Percentiles rank a stretch among this genome's conserved stretches.
Conservation (phyloP, 2,797 vertebrate genomes). For the Cryptoprocta ferox region DNA sequence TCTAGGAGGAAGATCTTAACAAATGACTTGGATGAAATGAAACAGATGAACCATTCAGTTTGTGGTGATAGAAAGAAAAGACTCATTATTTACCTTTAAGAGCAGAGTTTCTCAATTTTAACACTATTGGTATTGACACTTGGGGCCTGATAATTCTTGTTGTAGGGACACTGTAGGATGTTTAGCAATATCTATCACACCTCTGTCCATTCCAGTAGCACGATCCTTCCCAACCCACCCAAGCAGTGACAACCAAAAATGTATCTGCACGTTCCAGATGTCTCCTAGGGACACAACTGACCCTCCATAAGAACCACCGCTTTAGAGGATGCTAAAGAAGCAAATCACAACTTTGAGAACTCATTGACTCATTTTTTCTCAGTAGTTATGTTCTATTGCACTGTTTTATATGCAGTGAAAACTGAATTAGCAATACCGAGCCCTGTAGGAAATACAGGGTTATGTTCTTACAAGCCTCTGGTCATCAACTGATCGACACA, state of each 20-base stretch:
- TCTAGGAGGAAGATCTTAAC: not conserved
- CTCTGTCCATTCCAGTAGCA: not conserved
- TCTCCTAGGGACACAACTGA: not conserved
- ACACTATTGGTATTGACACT: not conserved
- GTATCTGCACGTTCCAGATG: not conserved
- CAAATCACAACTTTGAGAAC: not conserved
- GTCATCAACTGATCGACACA: not conserved
- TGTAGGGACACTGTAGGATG: not conserved
- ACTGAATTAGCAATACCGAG: not conserved
- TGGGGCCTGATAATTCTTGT: not conserved
- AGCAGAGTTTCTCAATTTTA: not conserved
- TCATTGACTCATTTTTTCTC: not conserved
- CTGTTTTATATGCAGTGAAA: not conserved
- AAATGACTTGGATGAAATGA: not conserved
- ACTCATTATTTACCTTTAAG: not conserved
- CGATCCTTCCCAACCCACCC: accelerated
- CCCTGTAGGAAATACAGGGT: not conserved
- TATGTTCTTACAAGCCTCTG: not conserved
- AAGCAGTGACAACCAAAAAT: not conserved
- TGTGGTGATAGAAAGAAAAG: not conserved
- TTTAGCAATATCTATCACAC: not conserved
- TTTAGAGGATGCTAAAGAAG: not conserved
- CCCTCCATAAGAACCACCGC: not conserved
- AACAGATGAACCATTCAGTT: not conserved
- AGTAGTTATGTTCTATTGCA: not conserved